These are phyloP conservation scores for Malurus alboscapulatus DNA, from an alignment of 2,113 vertebrate genomes.

Conservation along the genomic window DNA sequence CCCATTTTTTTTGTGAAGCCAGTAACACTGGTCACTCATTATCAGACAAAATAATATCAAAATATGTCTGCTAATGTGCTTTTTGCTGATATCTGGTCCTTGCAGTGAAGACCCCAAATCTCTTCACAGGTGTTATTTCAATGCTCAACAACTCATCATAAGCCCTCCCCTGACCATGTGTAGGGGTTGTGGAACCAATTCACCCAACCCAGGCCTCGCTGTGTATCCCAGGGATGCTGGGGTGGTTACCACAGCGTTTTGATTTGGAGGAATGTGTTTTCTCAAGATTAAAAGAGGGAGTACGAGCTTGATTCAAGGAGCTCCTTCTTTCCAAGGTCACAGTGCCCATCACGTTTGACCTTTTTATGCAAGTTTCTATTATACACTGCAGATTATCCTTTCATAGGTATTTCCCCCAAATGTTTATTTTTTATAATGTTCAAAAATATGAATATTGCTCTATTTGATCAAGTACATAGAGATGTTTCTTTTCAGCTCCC, in stretches of 20 bases:
- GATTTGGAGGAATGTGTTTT: neutral
- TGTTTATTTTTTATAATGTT: neutral
- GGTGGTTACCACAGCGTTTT: neutral
- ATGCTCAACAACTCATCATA: neutral
- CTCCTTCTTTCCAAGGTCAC: neutral
- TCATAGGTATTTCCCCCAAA: fast-evolving
- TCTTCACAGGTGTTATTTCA: neutral
- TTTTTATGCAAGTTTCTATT: neutral
- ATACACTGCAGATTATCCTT: neutral
- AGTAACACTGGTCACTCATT: neutral
- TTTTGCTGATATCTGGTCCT: neutral
- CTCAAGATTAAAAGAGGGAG: neutral
- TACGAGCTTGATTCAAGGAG: neutral
- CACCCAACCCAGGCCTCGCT: neutral
- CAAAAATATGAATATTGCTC: neutral
- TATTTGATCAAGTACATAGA: neutral
- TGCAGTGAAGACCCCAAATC: neutral
- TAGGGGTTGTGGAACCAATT: neutral
- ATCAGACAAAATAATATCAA: neutral
- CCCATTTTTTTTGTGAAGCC: neutral
- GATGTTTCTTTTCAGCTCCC: neutral
- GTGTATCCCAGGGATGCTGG: neutral
- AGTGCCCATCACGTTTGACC: neutral
- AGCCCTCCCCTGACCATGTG: neutral
- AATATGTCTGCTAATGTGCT: neutral